Evolutionary conservation across 92 coral and sea anemone species (phyloP), one percentile per base, ranked within the genome.

Genomic region (Epizoanthus ramosus): DNA sequence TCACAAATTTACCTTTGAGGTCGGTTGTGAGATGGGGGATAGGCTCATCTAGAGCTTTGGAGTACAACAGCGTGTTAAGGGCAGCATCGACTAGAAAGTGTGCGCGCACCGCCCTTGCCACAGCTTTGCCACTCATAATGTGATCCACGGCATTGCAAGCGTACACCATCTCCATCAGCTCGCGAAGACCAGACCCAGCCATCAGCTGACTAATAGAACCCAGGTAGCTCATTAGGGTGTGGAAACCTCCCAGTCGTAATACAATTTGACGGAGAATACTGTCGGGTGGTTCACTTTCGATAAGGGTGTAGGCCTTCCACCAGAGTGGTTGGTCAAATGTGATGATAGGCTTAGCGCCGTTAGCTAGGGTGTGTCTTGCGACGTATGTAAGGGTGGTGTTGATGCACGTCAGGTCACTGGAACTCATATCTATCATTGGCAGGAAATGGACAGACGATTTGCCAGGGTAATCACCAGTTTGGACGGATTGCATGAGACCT

Each of bases 241-340:
- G 90, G n/a, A 90, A 70, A 70, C 87, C 88, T 10, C 87, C 93
- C 39, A 86, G 53, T 50, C 85, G 58, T 53, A 90, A 67, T 23
- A 90, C 88, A 25, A 90, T 69, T n/a, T 74, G 58, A 60, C 66
- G 82, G 2, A 86, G 31, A 15, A 43, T 52, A 59, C 83, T 80
- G 6, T 69, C 82, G 75, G 70, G 71, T 22, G 90, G 86, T 80
- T 90, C 88, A 59, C 65, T 79, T 37, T 58, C 43, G 37, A 83
- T 50, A 24, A 90, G 63, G 67, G 53, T 66, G 3, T 68, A 74
- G 53, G 93, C 85, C 77, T 90, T 87, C 90, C 86, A 86, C 88
- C 88, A 87, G 8, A 90, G 60, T 35, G 93, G 93, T 75, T 90
- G 93, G 57, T 90, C n/a, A n/a, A n/a, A n/a, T n/a, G n/a, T n/a